Percentiles rank a stretch among this genome's conserved stretches.
Evolutionary conservation across 2,113 vertebrate species (phyloP).

Genomic region (Entelurus aequoreus): DNA sequence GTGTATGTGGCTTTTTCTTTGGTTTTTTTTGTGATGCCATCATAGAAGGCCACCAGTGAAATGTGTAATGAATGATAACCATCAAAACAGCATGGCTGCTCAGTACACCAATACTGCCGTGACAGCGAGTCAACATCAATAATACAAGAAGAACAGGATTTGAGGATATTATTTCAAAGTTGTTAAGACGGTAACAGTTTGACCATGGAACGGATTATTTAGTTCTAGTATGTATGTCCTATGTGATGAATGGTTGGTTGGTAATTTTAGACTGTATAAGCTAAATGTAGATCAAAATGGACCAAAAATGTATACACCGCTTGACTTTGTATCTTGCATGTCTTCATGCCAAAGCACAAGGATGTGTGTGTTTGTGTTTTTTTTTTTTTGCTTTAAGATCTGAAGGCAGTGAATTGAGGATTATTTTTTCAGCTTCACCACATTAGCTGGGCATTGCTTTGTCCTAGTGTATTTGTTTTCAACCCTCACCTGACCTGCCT

Average conservation of each 20-base stretch:
- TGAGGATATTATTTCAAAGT: too few relatives aligned
- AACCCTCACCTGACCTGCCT: slow-evolving; percentile 19
- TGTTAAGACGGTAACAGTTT: too few relatives aligned
- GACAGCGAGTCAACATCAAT: too few relatives aligned
- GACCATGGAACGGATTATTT: too few relatives aligned
- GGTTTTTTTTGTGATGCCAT: too few relatives aligned
- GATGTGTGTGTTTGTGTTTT: slow-evolving; percentile 12
- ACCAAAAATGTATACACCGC: background rate
- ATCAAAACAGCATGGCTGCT: too few relatives aligned
- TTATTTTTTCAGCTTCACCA: slow-evolving; percentile 1
- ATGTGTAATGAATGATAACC: too few relatives aligned
- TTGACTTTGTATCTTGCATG: slow-evolving; percentile 14
- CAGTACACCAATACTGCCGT: too few relatives aligned
- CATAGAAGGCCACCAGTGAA: too few relatives aligned
- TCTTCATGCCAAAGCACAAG: slow-evolving; percentile 5
- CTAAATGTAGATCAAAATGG: background rate
- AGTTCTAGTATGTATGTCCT: too few relatives aligned
- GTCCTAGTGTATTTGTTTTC: slow-evolving; percentile 57
- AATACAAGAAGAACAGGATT: too few relatives aligned
- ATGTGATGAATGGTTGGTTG: background rate
- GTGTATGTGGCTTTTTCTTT: too few relatives aligned
- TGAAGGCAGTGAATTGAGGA: background rate
- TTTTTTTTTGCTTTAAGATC: background rate
- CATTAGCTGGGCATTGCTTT: slow-evolving; percentile 59
- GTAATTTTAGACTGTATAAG: background rate